Evolutionary conservation across 2,888 invertebrate genomes (phyloP), one percentile per base, ranked within the genome.

Genomic region (Dyspetes luteomarginatus): DNA sequence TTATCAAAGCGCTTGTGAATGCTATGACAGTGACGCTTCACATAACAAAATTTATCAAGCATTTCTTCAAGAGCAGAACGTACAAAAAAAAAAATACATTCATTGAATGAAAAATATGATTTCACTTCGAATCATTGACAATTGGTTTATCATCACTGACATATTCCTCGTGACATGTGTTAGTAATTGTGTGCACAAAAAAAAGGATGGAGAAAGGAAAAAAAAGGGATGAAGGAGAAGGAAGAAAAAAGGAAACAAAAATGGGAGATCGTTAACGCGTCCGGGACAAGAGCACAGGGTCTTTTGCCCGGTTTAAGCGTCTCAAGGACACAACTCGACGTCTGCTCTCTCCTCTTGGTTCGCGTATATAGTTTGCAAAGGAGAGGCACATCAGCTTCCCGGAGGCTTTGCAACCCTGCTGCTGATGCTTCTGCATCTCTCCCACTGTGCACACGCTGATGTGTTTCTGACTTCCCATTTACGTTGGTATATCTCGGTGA

Each of bases 241-340:
- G 60, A 73, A 77, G 73, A 78, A 17, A 71, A 50, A 64, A 22
- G 36, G 64, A 30, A 71, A 36, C 56, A 48, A 69, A 64, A 77
- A 77, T 55, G 75, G 71, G 48, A 82, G 83, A 84, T 84, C 83
- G 84, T 83, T 84, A 84, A 84, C 83, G 83, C 78, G 81, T 67
- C 78, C 72, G 72, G 84, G 80, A 82, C 73, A 74, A 69, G 65
- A 64, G 62, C 68, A 55, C 68, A 64, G 48, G 56, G 45, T 55
- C 55, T 52, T 26, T 41, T 48, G 26, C 7, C n/a, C 60, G 67
- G 56, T 41, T 45, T 74, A 77, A 81, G 73, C 81, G 81, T 81
- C 77, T 81, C 81, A 81, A 81, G 81, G 81, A 81, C 81, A 81
- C 77, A 77, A 73, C 81, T 81, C 81, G 81, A 76, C 77, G 72